Evolutionary conservation across 2,113 vertebrate species (phyloP), one percentile per base, ranked within the genome.

Genomic region (Seriola dumerili): DNA sequence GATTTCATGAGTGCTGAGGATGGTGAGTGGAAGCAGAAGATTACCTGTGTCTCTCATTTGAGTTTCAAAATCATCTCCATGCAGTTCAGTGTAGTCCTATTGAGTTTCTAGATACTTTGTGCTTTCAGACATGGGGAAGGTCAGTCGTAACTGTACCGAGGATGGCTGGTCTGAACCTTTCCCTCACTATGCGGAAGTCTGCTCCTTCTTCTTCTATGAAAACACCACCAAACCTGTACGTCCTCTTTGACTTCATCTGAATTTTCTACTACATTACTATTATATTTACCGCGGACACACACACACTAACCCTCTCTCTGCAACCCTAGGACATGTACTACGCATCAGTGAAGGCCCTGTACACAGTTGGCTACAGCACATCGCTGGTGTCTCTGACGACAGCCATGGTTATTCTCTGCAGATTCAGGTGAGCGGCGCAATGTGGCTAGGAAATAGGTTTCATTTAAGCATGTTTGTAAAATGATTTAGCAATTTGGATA

Each of bases 311-410:
- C 5, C 0, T 76, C 34, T 76, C 50, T 89, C 38, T 85, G 32
- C 34, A 58, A 29, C 71, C 34, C 13, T 64, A 99, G 98, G 97
- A 97, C 83, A 96, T 93, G 77, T 98, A 96, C 94, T 99, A 96
- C 3, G 93, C 97, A 0, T 99, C 98, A 0, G 97, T 99, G 88
- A 99, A 99, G 92, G 98, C 98, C 36, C 93, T 99, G 76, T 99
- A 99, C 94, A 99, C 98, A 0, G 98, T 99, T 0, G 98, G 98
- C 71, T 99, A 99, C 92, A 99, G 98, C 95, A 99, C 98, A 0
- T 99, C 98, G 0, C 95, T 99, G 4, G 97, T 98, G 36, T 98
- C 98, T 55, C 97, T 99, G 82, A 98, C 97, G 10, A 99, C 97
- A 0, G 98, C 98, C 62, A 99, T 99, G 98, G 97, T 97, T 81